Evolutionary conservation across 1,140 invertebrate genomes (phyloP).

Genomic region (Drosophila gunungcola): DNA sequence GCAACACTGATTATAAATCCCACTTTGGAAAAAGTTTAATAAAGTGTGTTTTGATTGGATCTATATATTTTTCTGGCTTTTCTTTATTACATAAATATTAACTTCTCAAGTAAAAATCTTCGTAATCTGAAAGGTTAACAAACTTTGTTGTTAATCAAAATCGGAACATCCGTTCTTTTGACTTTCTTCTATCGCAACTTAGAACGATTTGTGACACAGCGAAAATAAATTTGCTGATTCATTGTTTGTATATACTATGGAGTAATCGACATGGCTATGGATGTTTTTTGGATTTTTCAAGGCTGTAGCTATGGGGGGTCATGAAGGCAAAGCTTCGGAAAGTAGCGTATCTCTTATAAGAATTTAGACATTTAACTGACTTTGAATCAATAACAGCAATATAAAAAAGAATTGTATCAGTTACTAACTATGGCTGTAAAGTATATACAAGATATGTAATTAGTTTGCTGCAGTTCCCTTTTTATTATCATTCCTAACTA

Average conservation of each 20-base stretch:
- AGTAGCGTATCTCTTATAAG: not conserved
- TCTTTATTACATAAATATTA: too few species aligned
- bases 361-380: not conserved
- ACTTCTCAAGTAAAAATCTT: not conserved
- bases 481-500: too few species aligned
- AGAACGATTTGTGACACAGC: slow-evolving; percentile 9
- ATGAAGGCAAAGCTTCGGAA: not conserved
- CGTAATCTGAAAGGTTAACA: not conserved
- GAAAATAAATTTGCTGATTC: slow-evolving; percentile 18
- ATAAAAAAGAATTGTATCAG: too few species aligned
- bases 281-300: slow-evolving; percentile 7
- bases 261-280: slow-evolving; percentile 16
- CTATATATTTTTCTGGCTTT: too few species aligned
- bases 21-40: not conserved
- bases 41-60: slow-evolving; percentile 3
- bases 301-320: slow-evolving; percentile 29
- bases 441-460: not conserved
- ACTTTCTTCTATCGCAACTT: slow-evolving; percentile 9
- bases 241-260: slow-evolving; percentile 26
- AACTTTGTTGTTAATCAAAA: not conserved
- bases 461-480: not conserved
- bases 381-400: not conserved
- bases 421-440: not conserved
- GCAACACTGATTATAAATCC: slow-evolving; percentile 8
- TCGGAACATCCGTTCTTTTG: slow-evolving; percentile 24